Base-by-base conservation (phyloP, 2,113 vertebrate genomes). In the Euleptes europaea region DNA sequence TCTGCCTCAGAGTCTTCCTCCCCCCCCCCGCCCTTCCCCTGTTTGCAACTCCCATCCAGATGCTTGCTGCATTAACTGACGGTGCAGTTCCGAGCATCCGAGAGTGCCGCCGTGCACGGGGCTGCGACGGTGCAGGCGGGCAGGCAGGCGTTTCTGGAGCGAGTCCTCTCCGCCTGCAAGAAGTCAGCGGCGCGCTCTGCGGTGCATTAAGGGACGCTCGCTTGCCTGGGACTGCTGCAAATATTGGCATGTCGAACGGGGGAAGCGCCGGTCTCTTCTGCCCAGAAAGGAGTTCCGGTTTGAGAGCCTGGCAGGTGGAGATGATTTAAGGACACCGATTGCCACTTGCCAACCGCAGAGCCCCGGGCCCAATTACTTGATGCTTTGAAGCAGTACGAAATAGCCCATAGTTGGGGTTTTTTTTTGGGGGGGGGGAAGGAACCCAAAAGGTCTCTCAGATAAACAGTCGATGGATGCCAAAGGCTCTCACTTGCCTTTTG, bases 41-140 rank as follows among this genome's bases (percentile, higher is more conserved):
- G 57, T 47, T 31, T 23, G 44, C 54, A 67, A 40, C 82, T 69
- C 17, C 1, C 65, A 80, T 83, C 67, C 63, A 92, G 88, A 87
- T 89, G 82, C 83, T 87, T 94, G 83, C 79, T 83, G 91, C 85
- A 15, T 88, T 80, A 84, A 79, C 81, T 72, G 81, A 81, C 57
- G 82, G 65, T 83, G 86, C 33, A 33, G 67, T 84, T 84, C 60
- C 63, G 54, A 44, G 76, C 75, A 80, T 44, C 12, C 19, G 17
- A 74, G 33, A 74, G 33, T 89, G 60, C 42, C 60, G 44, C 21
- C 67, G n/a, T n/a, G 35, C 57, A 66, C 78, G 67, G 54, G 54
- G n/a, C 69, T n/a, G 77, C 89, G 83, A 85, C 78, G 72, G 81
- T n/a, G n/a, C n/a, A n/a, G n/a, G 77, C 31, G 42, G 38, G 23